Conservation (phyloP, 2,797 vertebrate genomes). For the Sternarchorhynchus goeldii region DNA sequence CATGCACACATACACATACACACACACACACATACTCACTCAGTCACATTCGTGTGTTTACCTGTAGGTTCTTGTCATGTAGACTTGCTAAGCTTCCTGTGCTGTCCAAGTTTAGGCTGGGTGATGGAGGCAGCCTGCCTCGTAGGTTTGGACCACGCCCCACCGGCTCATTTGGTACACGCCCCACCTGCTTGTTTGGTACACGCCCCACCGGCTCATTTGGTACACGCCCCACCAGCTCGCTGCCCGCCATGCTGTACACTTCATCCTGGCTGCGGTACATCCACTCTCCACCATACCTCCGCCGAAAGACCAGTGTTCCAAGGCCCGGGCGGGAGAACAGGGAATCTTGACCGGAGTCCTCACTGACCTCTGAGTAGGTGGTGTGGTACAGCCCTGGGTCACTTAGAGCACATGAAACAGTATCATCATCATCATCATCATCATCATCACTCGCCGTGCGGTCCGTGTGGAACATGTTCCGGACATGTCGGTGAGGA, state of each 20-base stretch:
- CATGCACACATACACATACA: too few relatives aligned
- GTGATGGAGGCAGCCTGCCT: slow-evolving; percentile 74
- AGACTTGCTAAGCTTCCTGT: slow-evolving; percentile 87
- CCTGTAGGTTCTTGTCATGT: slow-evolving; percentile 77
- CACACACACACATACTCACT: not conserved
- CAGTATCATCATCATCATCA: slow-evolving; percentile 60
- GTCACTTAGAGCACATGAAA: slow-evolving; percentile 89
- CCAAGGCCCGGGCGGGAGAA: slow-evolving; percentile 92
- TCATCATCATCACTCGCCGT: not conserved
- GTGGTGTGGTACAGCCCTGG: slow-evolving; percentile 81
- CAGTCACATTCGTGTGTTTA: slow-evolving; percentile 12
- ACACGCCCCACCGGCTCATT: slow-evolving; percentile 68
- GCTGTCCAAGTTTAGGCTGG: slow-evolving; percentile 86
- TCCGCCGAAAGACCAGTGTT: slow-evolving; percentile 93
- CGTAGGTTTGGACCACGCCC: slow-evolving; percentile 56
- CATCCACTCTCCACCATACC: slow-evolving; percentile 81
- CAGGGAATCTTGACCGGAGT: slow-evolving; percentile 89
- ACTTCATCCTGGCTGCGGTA: slow-evolving; percentile 76
- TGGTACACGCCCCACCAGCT: slow-evolving; percentile 59
- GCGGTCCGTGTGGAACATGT: slow-evolving; percentile 81
- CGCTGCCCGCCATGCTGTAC: slow-evolving; percentile 60
- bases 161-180: slow-evolving; percentile 64
- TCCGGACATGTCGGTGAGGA: slow-evolving; percentile 82
- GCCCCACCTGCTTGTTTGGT: slow-evolving; percentile 61
- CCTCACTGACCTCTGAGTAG: slow-evolving; percentile 87